Evolutionary conservation across 2,888 invertebrate genomes (phyloP), one percentile per base, ranked within the genome.

Genomic region (Pediacus dermestoides): DNA sequence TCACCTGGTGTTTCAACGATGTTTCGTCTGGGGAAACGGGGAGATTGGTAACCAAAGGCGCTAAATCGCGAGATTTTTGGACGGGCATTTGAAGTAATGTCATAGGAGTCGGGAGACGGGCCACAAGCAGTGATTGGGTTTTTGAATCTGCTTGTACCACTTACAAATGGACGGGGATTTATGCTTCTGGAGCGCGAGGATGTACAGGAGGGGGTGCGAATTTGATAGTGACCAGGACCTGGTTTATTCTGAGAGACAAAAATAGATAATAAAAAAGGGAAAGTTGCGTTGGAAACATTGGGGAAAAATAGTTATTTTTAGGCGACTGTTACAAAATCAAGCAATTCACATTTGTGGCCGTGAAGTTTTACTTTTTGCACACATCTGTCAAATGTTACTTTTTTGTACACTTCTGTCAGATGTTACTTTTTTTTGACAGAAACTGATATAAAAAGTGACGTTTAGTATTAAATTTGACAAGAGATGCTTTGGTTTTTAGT

Each of bases 221-320:
- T 36, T 7, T 59, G 43, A 39, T 64, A 65, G 8, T 53, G 12
- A 16, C 52, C 58, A 3, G 66, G 67, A 16, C 60, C 61, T 4
- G 67, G 66, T 8, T 49, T 40, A 42, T 53, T 50, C 63, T 64
- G 45, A 25, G 57, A 53, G 38, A 33, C n/a, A n/a, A n/a, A n/a
- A n/a, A n/a, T n/a, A n/a, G n/a, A n/a, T n/a, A n/a, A n/a, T n/a
- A n/a, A n/a, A n/a, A n/a, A n/a, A n/a, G n/a, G n/a, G n/a, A n/a
- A n/a, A n/a, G n/a, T n/a, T n/a, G n/a, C n/a, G n/a, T n/a, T n/a
- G n/a, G n/a, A n/a, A n/a, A n/a, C n/a, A n/a, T n/a, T n/a, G n/a
- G n/a, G n/a, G n/a, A n/a, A n/a, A n/a, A n/a, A n/a, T n/a, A n/a
- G n/a, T n/a, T n/a, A n/a, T n/a, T n/a, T n/a, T n/a, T n/a, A n/a